These are phyloP conservation scores for Mnemiopsis leidyi DNA, from an alignment of 37 sponge, comb jelly and placozoan species.

Conservation along the genomic window DNA sequence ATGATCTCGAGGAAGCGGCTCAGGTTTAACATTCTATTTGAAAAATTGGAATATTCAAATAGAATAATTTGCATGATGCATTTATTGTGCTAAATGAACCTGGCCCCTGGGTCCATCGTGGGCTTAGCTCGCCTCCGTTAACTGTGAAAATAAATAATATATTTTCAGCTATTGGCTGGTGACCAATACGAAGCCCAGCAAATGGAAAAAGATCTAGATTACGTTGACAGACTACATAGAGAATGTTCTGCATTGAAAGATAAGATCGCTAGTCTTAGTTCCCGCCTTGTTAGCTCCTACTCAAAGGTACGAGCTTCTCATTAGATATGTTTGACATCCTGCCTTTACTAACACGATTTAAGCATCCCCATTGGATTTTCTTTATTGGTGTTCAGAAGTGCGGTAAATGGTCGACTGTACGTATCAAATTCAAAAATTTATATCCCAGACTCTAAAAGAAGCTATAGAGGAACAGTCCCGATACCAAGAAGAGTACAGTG, in stretches of 20 bases:
- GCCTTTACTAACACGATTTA: too few relatives aligned
- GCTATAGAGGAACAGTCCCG: slow-evolving; percentile 33
- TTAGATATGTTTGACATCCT: too few relatives aligned
- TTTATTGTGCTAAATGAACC: background rate
- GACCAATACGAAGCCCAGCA: background rate
- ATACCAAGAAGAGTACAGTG: slow-evolving; percentile 16
- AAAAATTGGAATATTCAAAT: background rate
- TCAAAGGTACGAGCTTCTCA: slow-evolving; percentile 57
- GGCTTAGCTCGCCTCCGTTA: too few relatives aligned
- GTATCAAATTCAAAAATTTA: too few relatives aligned
- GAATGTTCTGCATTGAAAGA: slow-evolving; percentile 7
- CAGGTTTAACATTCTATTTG: background rate
- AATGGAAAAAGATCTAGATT: slow-evolving; percentile 46
- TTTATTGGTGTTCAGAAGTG: too few relatives aligned
- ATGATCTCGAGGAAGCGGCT: slow-evolving; percentile 8
- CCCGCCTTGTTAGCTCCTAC: background rate
- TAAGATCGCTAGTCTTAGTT: background rate
- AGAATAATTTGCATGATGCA: too few relatives aligned
- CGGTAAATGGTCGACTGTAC: too few relatives aligned
- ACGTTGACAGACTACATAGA: slow-evolving; percentile 30
- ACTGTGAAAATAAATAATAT: too few relatives aligned
- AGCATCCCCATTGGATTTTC: too few relatives aligned
- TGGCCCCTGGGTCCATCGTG: too few relatives aligned
- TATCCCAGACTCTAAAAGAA: slow-evolving; percentile 32
- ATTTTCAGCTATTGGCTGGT: background rate